Evolutionary conservation across 1,140 invertebrate genomes (phyloP), one percentile per base, ranked within the genome.

Genomic region (Drosophila mayri): DNA sequence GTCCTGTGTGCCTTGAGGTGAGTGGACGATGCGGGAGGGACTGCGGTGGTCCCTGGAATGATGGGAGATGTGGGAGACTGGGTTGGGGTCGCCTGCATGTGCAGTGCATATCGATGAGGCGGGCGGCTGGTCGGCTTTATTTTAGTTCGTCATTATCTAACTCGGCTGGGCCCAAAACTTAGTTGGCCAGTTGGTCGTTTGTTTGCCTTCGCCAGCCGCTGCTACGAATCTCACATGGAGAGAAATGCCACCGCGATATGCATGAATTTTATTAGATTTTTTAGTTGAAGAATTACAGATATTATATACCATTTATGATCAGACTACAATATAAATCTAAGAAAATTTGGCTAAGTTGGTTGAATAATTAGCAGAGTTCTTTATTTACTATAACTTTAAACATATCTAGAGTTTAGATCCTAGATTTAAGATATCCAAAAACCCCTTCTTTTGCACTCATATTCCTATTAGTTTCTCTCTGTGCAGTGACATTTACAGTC

Each of bases 1-100:
- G 93, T 90, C 93, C 93, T 68, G 93, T 94, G 58, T 93, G 93
- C 76, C 90, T 93, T 72, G 93, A 94, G 86, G 93, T 93, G 81
- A 91, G 91, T 88, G 30, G 25, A 55, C 18, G 28, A 38, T 37
- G 46, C 38, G 52, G 30, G 74, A 44, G 7, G 18, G 52, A 10
- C 41, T 37, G 18, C 28, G 64, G 35, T 37, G 35, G 52, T 55
- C 52, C 52, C 25, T 55, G 50, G 32, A 28, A 41, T 61, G 66
- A 9, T 40, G 50, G 10, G 63, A 10, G 63, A 10, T 22, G 4
- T 3, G 25, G 57, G 40, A 16, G 10, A 10, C 22, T 41, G 16
- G 32, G 22, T 14, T 43, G 47, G 55, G 41, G 10, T 47, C 16
- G 49, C 40, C 47, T 62, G 66, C 66, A 73, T 88, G 83, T 78